Conservation (phyloP, 2,888 invertebrate genomes). For the Spilosoma lubricipeda region DNA sequence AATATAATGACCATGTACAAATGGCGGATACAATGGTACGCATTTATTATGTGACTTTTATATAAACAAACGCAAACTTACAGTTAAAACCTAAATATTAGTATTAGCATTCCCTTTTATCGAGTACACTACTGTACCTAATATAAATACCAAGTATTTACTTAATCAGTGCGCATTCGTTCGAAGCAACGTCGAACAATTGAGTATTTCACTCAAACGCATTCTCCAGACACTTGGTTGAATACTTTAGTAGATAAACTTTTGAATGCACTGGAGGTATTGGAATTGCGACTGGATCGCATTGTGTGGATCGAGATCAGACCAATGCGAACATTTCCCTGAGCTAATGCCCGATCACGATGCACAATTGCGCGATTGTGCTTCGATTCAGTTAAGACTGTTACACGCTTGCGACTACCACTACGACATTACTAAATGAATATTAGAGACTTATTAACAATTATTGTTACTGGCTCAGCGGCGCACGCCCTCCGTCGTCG, state of each 20-base stretch:
- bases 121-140: background rate
- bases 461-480: no score
- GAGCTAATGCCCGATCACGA: constrained; percentile 62
- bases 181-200: background rate
- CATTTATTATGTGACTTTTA: background rate
- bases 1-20: no score
- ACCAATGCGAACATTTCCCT: constrained; percentile 47
- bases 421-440: no score
- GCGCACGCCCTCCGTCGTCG: no score
- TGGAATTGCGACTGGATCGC: constrained; percentile 19
- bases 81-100: background rate
- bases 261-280: constrained; percentile 18
- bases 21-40: background rate
- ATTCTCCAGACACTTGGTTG: constrained; percentile 6
- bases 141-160: constrained; percentile 1
- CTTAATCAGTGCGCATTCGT: background rate
- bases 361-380: constrained; percentile 61
- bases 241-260: constrained; percentile 15
- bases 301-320: constrained; percentile 41
- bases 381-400: constrained; percentile 53
- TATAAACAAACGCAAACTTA: background rate
- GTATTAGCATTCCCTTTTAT: background rate
- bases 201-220: background rate
- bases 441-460: no score
- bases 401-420: constrained; percentile 24